phyloP scores from a whole-genome alignment of 2,113 vertebrate species.

The Oenanthe oenanthe region DNA sequence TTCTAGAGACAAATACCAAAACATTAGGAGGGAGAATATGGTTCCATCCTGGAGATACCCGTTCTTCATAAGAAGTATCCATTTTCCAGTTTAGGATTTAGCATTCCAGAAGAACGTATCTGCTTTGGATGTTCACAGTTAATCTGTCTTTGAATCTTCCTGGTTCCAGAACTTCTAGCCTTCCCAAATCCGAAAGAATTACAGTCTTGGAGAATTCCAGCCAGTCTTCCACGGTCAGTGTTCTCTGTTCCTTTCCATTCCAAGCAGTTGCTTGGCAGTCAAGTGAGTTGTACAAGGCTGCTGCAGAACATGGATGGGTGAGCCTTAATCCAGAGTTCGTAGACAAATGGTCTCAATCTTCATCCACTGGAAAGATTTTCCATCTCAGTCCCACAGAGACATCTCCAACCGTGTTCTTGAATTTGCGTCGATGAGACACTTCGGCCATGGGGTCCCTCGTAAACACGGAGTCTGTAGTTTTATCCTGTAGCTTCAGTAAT shows the following conservation, averaged over 20 bases:
- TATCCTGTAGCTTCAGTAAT: slow-evolving; percentile 33
- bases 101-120: slow-evolving; percentile 18
- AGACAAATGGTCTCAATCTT: slow-evolving; percentile 56
- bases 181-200: slow-evolving; percentile 62
- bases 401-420: slow-evolving; percentile 27
- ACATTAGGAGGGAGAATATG: slow-evolving; percentile 66
- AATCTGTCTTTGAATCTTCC: slow-evolving; percentile 58
- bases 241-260: slow-evolving; percentile 26
- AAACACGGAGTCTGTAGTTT: slow-evolving; percentile 55
- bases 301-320: not conserved
- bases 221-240: slow-evolving; percentile 24
- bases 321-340: slow-evolving; percentile 54
- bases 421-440: slow-evolving; percentile 12
- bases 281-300: slow-evolving; percentile 3
- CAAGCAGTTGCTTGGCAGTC: slow-evolving; percentile 52
- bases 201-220: slow-evolving; percentile 62
- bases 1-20: slow-evolving; percentile 78
- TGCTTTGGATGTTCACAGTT: slow-evolving; percentile 42
- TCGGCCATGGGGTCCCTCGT: slow-evolving; percentile 36
- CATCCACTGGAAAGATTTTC: slow-evolving; percentile 54
- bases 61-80: slow-evolving; percentile 66
- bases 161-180: slow-evolving; percentile 48
- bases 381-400: slow-evolving; percentile 63
- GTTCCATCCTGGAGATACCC: slow-evolving; percentile 71
- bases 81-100: slow-evolving; percentile 54